Percentiles rank a stretch among this genome's conserved stretches.
Conservation (phyloP, 1,140 invertebrate species). For the Apis mellifera region Amel_HAv3.1 CM009931.2:9078001-9078500, state of each 20-base stretch:
- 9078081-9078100: neutral
- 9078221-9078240: neutral
- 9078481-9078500: neutral
- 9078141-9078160: neutral
- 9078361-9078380: constrained; percentile 50
- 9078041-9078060: neutral
- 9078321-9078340: constrained; percentile 59
- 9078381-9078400: neutral
- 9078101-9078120: no score
- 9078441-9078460: neutral
- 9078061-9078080: constrained; percentile 1
- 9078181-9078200: no score
- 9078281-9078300: constrained; percentile 34
- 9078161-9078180: neutral
- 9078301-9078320: constrained; percentile 7
- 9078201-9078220: neutral
- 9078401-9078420: neutral
- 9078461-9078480: neutral
- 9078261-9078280: constrained; percentile 9
- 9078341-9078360: constrained; percentile 50
- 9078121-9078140: neutral
- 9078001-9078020: neutral
- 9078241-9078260: neutral
- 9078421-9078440: neutral
- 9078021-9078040: neutral